Percentiles rank a stretch among this genome's conserved stretches.
Conservation (phyloP, 2,888 invertebrate species). For the Caenorhabditis sp. region DNA sequence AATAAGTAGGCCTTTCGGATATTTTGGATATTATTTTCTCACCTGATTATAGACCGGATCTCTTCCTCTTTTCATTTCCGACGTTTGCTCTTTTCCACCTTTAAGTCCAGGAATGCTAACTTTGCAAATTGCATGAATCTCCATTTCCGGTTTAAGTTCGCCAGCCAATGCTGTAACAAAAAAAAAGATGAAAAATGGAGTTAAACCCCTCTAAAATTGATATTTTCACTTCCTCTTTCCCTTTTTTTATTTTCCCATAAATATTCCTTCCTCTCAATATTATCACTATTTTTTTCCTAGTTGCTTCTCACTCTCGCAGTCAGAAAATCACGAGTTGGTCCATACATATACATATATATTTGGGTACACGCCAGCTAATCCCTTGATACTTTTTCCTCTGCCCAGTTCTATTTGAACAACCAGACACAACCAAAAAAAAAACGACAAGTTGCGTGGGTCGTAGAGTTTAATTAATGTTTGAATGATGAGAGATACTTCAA, state of each 20-base stretch:
- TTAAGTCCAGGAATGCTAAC: slow-evolving; percentile 73
- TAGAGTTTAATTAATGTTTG: not conserved
- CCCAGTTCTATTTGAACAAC: not conserved
- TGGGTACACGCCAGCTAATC: not conserved
- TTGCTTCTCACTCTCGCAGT: not conserved
- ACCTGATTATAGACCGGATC: slow-evolving; percentile 72
- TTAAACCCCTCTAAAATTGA: no score
- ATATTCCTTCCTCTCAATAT: not conserved
- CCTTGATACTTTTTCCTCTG: not conserved
- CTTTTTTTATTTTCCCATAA: not conserved
- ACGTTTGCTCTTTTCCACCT: slow-evolving; percentile 71
- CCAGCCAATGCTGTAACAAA: slow-evolving; percentile 69
- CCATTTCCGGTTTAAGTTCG: slow-evolving; percentile 69
- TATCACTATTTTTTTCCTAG: no score
- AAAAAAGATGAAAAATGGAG: not conserved
- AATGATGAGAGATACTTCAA: not conserved
- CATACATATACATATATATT: not conserved
- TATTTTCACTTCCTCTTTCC: not conserved
- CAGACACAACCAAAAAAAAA: not conserved
- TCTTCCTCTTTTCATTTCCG: slow-evolving; percentile 71
- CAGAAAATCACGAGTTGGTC: not conserved
- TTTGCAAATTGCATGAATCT: slow-evolving; percentile 71
- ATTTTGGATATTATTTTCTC: not conserved
- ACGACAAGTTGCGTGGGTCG: not conserved
- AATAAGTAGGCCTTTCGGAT: no score